Base-by-base conservation (phyloP, 2,888 invertebrate species). In the Mystacides longicornis region DNA sequence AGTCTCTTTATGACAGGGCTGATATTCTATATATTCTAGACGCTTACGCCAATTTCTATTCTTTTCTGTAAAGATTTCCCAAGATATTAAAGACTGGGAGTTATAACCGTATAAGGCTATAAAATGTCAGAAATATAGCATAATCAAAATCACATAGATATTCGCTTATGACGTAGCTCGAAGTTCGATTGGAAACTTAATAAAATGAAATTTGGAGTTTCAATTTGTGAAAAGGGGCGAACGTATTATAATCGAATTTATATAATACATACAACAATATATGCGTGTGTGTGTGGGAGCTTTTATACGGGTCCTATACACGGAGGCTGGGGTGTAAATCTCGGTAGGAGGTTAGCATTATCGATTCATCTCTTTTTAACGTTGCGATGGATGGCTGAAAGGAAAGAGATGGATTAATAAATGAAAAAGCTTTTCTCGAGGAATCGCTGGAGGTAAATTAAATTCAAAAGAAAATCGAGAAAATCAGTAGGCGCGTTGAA, bases 151-250 rank as follows among this genome's bases (percentile, higher is more conserved):
- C n/a, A n/a, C n/a, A n/a, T n/a, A n/a, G n/a, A n/a, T n/a, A n/a
- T n/a, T n/a, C n/a, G 27, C 27, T 27, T 7, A 7, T 27, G 27
- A 27, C 27, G 27, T 27, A 27, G 27, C 5, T 27, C 27, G 5
- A 7, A 27, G 27, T 11, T 27, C 5, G 11, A 27, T 11, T 11
- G 5, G 27, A 5, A 5, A 7, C 27, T 11, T 11, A 11, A 37
- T 14, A 3, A 14, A 55, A 58, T 58, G 58, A 58, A 58, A 58
- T 58, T 58, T 58, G 45, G 55, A 58, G 52, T 58, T 55, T 58
- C 55, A 58, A 58, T 58, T 55, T 58, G 21, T 37, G 31, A 49
- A 47, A 31, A 33, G 46, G 52, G 57, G 48, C 33, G 18, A 16
- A 23, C 22, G 27, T 21, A 14, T 19, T 48, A 45, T 37, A 23